phyloP scores from a whole-genome alignment of 1,140 invertebrate genomes.

The Sitodiplosis mosellana region DNA sequence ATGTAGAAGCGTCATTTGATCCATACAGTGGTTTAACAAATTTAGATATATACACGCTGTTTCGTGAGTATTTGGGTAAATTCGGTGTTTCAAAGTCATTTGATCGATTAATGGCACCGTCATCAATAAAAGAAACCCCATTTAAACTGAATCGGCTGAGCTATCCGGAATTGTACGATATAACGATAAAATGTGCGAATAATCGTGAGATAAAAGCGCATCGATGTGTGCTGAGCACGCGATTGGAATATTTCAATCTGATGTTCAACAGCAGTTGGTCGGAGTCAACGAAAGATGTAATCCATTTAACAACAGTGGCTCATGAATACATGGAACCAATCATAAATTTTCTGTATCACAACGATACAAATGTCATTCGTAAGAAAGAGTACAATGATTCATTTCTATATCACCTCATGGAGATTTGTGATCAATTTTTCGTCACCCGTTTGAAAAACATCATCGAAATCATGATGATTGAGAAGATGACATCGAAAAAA shows the following conservation, averaged over 20 bases:
- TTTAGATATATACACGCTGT: neutral
- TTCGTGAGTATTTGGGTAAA: neutral
- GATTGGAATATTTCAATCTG: conserved; percentile 51
- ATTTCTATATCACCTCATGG: conserved; percentile 37
- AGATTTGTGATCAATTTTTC: conserved; percentile 45
- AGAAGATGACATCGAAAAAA: conserved; percentile 40
- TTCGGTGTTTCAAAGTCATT: neutral
- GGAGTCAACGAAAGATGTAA: conserved; percentile 23
- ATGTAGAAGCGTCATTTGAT: neutral
- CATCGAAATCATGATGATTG: conserved; percentile 36
- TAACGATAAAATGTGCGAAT: conserved; percentile 32
- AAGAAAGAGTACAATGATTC: conserved; percentile 27
- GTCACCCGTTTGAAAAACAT: conserved; percentile 35
- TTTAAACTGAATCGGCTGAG: conserved; percentile 10
- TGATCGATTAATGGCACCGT: no score
- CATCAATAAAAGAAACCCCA: neutral
- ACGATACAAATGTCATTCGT: conserved; percentile 28
- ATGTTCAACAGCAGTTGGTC: conserved; percentile 48
- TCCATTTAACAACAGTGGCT: conserved; percentile 16
- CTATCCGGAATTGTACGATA: conserved; percentile 37
- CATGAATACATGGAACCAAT: conserved; percentile 30
- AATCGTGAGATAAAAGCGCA: conserved; percentile 36
- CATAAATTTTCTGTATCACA: conserved; percentile 41
- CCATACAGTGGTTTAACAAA: neutral
- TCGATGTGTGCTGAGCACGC: conserved; percentile 45